Percentiles rank a stretch among this genome's conserved stretches.
phyloP scores from a whole-genome alignment of 2,113 vertebrate genomes.

The Callopanchax toddi region DNA sequence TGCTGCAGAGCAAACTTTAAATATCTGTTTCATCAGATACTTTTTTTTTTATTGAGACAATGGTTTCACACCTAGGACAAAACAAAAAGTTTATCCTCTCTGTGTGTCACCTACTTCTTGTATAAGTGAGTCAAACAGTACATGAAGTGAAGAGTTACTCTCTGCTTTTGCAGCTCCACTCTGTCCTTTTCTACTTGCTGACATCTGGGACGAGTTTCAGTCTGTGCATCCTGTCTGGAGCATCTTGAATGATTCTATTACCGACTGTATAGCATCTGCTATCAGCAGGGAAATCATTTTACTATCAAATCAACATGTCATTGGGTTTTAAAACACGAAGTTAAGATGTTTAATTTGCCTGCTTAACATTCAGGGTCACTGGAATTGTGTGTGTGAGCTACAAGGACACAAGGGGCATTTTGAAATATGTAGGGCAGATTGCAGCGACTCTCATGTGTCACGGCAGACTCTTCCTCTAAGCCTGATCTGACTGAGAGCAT shows the following conservation, averaged over 20 bases:
- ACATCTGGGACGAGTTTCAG: no score
- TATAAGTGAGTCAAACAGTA: conserved; percentile 23
- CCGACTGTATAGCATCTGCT: no score
- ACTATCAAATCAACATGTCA: background rate
- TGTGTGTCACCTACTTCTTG: conserved; percentile 39
- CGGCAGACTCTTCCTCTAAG: conserved; percentile 8
- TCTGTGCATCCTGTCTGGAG: conserved; percentile 10
- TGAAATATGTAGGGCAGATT: conserved; percentile 23
- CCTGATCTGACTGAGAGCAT: conserved; percentile 23
- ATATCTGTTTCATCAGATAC: no score
- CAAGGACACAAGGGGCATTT: conserved; percentile 10
- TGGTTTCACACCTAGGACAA: background rate
- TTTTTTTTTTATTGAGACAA: background rate
- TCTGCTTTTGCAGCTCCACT: conserved; percentile 4
- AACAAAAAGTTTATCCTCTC: conserved; percentile 2
- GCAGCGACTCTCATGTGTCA: conserved; percentile 20
- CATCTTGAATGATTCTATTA: conserved; percentile 24
- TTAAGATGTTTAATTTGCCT: background rate
- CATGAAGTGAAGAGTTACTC: background rate
- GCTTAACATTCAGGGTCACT: background rate
- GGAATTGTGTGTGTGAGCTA: background rate
- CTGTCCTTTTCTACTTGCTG: conserved; percentile 18
- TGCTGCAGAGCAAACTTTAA: no score
- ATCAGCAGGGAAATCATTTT: background rate
- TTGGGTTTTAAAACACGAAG: background rate